phyloP scores from a whole-genome alignment of 1,140 invertebrate species.

The Hylaeus volcanicus region DNA sequence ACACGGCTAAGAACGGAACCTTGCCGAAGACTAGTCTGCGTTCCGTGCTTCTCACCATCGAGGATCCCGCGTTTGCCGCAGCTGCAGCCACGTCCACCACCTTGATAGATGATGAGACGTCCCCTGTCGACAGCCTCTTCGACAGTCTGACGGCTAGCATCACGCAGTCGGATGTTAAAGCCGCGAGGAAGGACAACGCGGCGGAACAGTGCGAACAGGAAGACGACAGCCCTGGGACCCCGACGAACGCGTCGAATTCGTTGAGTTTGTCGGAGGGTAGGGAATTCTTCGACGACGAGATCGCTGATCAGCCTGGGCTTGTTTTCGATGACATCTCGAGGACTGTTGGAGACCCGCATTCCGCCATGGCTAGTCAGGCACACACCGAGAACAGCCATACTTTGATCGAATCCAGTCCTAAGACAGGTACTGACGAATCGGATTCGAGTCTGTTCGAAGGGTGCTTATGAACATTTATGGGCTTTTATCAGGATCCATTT shows the following conservation, averaged over 20 bases:
- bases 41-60: conserved; percentile 82
- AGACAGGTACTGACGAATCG: conserved; percentile 65
- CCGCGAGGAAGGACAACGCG: conserved; percentile 70
- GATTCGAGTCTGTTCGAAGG: too few species aligned
- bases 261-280: conserved; percentile 86
- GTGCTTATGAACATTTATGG: too few species aligned
- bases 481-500: too few species aligned
- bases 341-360: conserved; percentile 66
- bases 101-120: conserved; percentile 88
- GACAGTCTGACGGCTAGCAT: conserved; percentile 85
- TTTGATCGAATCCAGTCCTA: conserved; percentile 70
- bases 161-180: conserved; percentile 72
- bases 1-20: conserved; percentile 62
- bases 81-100: conserved; percentile 86
- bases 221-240: conserved; percentile 85
- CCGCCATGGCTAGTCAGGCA: conserved; percentile 68
- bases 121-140: conserved; percentile 88
- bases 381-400: conserved; percentile 75
- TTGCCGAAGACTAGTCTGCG: conserved; percentile 72
- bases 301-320: conserved; percentile 92
- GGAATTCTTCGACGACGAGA: conserved; percentile 92
- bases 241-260: conserved; percentile 89
- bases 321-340: conserved; percentile 85
- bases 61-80: conserved; percentile 89
- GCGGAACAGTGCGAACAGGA: conserved; percentile 78